Percentiles rank a stretch among this genome's conserved stretches.
These are phyloP conservation scores for Ophion slaviceki DNA, from an alignment of 2,888 invertebrate species.

Conservation along the genomic window DNA sequence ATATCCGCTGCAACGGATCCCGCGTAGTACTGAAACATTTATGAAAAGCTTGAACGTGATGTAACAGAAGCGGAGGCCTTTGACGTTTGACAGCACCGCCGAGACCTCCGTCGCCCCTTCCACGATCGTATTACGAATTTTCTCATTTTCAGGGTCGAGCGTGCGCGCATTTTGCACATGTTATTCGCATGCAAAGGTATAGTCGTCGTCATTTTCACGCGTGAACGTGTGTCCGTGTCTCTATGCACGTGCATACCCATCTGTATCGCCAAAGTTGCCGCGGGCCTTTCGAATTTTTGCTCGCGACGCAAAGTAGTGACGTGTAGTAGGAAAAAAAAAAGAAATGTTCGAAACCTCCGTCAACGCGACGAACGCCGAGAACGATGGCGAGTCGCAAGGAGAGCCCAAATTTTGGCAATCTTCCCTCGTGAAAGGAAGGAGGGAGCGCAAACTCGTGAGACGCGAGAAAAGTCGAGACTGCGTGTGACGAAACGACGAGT, in stretches of 20 bases:
- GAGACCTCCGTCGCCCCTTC: constrained; percentile 3
- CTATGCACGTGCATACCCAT: not conserved
- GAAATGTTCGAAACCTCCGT: not conserved
- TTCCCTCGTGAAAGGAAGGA: constrained; percentile 30
- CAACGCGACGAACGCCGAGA: not conserved
- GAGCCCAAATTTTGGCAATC: constrained; percentile 71
- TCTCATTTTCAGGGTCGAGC: constrained; percentile 51
- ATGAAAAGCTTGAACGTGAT: constrained; percentile 63
- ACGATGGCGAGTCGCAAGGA: not conserved
- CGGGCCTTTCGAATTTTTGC: constrained; percentile 45
- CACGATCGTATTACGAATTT: constrained; percentile 31
- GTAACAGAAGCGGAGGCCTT: constrained; percentile 57
- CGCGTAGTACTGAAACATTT: constrained; percentile 66
- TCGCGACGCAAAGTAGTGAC: not conserved
- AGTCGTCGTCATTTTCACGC: not conserved
- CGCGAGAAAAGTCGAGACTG: constrained; percentile 52
- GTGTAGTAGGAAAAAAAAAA: constrained; percentile 11
- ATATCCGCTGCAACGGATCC: constrained; percentile 63
- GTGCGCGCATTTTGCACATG: constrained; percentile 19
- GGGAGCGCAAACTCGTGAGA: constrained; percentile 22
- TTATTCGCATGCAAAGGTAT: not conserved
- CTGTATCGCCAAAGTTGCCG: constrained; percentile 6
- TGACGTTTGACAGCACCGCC: constrained; percentile 64
- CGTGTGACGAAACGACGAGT: constrained; percentile 77
- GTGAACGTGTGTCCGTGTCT: not conserved